Evolutionary conservation across 2,888 invertebrate genomes (phyloP).

Genomic region (Resseliella maxima): DNA sequence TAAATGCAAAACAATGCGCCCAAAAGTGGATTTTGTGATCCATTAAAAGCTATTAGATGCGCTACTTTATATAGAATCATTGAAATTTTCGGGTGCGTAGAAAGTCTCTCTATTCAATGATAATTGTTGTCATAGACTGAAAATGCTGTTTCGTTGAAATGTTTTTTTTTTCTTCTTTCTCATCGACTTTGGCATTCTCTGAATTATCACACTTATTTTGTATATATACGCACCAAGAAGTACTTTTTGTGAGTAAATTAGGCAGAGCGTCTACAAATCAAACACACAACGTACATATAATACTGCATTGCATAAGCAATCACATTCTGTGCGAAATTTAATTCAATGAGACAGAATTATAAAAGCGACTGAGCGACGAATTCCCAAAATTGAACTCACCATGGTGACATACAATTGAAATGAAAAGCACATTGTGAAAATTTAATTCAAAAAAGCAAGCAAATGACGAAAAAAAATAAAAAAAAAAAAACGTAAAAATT

Average conservation of each 20-base stretch:
- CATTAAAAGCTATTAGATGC: slow-evolving; percentile 30
- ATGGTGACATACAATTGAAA: neutral
- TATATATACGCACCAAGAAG: neutral
- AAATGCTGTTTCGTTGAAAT: neutral
- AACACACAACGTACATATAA: neutral
- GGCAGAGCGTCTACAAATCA: neutral
- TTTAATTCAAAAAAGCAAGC: neutral
- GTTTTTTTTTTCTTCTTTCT: neutral
- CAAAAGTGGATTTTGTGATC: neutral
- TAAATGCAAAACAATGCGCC: neutral
- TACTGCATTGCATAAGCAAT: neutral
- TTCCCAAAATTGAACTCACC: slow-evolving; percentile 1
- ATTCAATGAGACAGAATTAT: neutral
- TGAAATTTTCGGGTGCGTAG: neutral
- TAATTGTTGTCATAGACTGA: neutral
- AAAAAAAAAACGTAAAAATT: neutral
- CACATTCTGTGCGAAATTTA: slow-evolving; percentile 14
- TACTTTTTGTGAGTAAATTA: neutral
- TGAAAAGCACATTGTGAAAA: neutral
- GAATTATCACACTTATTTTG: neutral
- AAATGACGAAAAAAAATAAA: too few species aligned
- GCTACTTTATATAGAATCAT: neutral
- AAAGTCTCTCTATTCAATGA: slow-evolving; percentile 32
- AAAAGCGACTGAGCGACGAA: neutral
- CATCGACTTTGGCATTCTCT: neutral